Conservation (phyloP, 2,113 vertebrate genomes). For the Oenanthe oenanthe region DNA sequence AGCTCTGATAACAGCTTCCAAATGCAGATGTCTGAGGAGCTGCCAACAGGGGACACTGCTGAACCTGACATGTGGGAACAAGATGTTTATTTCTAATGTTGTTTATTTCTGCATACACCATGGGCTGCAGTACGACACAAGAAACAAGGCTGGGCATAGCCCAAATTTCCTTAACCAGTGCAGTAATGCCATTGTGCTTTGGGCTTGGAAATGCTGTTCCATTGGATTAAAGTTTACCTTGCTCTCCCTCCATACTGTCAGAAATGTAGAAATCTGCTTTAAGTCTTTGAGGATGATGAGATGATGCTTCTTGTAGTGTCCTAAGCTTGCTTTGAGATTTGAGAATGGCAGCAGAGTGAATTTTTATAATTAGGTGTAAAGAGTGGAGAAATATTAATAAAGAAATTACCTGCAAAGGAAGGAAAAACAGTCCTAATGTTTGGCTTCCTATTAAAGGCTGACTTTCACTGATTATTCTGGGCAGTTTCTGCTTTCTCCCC, state of each 20-base stretch:
- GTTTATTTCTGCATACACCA: background rate
- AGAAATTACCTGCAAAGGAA: background rate
- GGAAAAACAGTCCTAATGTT: background rate
- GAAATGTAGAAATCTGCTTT: background rate
- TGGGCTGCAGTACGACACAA: background rate
- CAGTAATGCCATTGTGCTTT: background rate
- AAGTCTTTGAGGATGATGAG: background rate
- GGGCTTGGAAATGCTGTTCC: background rate
- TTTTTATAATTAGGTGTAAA: background rate
- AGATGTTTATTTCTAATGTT: background rate
- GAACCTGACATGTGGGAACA: rapidly evolving
- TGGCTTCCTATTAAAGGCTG: background rate
- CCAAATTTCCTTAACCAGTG: background rate
- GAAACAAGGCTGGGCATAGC: background rate
- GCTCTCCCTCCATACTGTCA: background rate
- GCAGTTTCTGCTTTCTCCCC: background rate
- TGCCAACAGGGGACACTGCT: rapidly evolving
- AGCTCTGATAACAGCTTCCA: background rate
- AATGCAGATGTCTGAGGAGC: background rate
- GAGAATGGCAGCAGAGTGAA: background rate
- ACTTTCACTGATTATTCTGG: background rate
- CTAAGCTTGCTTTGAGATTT: background rate
- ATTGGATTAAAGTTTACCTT: background rate
- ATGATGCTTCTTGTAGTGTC: background rate
- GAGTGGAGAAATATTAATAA: background rate